Evolutionary conservation across 2,113 vertebrate genomes (phyloP).

Genomic region (Catharus fuscescens): DNA sequence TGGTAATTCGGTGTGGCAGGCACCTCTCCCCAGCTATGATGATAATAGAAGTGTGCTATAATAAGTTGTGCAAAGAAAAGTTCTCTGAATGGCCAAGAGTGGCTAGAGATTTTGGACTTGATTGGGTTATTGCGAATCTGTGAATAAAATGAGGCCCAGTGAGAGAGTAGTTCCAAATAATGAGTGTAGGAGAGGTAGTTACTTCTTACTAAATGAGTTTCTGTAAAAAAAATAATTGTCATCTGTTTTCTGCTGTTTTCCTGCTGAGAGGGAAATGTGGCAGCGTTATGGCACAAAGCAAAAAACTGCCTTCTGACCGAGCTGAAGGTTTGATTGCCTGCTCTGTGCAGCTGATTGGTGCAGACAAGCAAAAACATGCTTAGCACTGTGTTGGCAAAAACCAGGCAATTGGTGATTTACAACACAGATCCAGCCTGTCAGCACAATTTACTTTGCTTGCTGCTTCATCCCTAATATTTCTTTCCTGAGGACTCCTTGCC

Average conservation of each 20-base stretch:
- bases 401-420: not conserved
- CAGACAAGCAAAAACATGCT: not conserved
- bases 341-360: not conserved
- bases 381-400: not conserved
- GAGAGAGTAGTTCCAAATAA: not conserved
- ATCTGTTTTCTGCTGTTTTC: constrained; percentile 16
- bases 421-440: not conserved
- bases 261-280: not conserved
- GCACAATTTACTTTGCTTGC: not conserved
- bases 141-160: not conserved
- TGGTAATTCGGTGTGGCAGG: not conserved
- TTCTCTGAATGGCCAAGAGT: not conserved
- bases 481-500: not conserved
- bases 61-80: not conserved
- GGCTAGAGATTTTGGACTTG: not conserved
- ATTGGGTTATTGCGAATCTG: not conserved
- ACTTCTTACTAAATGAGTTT: not conserved
- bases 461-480: not conserved
- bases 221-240: constrained; percentile 5
- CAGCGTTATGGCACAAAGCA: not conserved
- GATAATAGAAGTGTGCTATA: not conserved
- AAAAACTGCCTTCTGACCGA: not conserved
- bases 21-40: not conserved
- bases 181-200: not conserved
- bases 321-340: not conserved